These are phyloP conservation scores for Ficedula albicollis DNA, from an alignment of 2,797 vertebrate species.

Conservation along the genomic window DNA sequence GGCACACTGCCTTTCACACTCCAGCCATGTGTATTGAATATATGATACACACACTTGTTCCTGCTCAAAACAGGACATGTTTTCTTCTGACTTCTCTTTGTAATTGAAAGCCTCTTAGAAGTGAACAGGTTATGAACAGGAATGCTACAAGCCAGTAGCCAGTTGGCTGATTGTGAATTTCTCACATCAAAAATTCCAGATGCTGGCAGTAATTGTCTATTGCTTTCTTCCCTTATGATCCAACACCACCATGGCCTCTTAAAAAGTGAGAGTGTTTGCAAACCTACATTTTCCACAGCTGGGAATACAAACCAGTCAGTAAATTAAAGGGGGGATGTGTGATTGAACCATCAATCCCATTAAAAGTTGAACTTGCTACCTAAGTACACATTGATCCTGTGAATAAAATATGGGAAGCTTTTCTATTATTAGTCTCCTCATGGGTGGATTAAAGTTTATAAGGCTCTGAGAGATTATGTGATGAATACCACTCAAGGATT, in stretches of 20 bases:
- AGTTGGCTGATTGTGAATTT: neutral
- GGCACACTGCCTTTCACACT: neutral
- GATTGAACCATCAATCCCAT: no score
- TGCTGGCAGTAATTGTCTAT: neutral
- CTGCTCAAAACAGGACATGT: neutral
- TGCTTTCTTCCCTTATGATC: neutral
- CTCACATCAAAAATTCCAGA: neutral
- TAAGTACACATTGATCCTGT: neutral
- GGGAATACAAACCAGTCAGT: neutral
- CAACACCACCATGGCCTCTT: accelerated
- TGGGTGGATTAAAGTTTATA: neutral
- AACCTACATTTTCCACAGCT: neutral
- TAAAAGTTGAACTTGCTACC: neutral
- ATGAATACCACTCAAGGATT: neutral
- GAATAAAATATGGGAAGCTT: neutral
- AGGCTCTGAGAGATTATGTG: neutral
- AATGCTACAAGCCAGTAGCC: neutral
- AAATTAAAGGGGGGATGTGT: accelerated
- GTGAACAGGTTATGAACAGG: neutral
- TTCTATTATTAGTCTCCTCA: neutral
- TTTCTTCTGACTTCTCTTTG: neutral
- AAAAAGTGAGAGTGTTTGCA: neutral
- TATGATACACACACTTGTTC: neutral
- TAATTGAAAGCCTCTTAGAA: neutral
- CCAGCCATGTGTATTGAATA: neutral